phyloP scores from a whole-genome alignment of 2,888 invertebrate genomes.

The Melitaea athalia region DNA sequence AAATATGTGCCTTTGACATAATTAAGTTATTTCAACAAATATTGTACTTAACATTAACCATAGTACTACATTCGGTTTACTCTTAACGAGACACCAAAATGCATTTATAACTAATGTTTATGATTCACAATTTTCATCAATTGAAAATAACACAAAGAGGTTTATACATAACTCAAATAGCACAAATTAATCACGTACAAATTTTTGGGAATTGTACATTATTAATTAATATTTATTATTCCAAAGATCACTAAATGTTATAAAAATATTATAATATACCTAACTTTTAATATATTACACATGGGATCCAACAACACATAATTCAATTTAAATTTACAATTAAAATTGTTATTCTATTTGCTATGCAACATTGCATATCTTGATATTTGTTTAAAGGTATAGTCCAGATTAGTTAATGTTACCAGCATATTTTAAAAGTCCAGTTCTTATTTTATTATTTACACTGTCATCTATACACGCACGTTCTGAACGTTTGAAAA shows the following conservation, averaged over 20 bases:
- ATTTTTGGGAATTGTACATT: slow-evolving; percentile 48
- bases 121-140: slow-evolving; percentile 26
- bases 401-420: slow-evolving; percentile 7
- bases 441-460: slow-evolving; percentile 30
- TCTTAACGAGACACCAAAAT: slow-evolving; percentile 29
- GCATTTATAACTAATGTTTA: slow-evolving; percentile 19
- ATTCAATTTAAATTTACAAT: slow-evolving; percentile 75
- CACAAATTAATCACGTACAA: slow-evolving; percentile 55
- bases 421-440: slow-evolving; percentile 20
- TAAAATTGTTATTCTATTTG: slow-evolving; percentile 64
- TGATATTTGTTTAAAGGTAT: slow-evolving; percentile 26
- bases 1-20: slow-evolving; percentile 69
- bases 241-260: slow-evolving; percentile 63
- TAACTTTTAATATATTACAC: slow-evolving; percentile 72
- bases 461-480: slow-evolving; percentile 29
- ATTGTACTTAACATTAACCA: slow-evolving; percentile 79
- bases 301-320: slow-evolving; percentile 76
- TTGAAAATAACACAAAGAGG: slow-evolving; percentile 32
- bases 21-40: slow-evolving; percentile 70
- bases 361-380: slow-evolving; percentile 28
- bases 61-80: slow-evolving; percentile 49
- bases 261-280: slow-evolving; percentile 57
- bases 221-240: slow-evolving; percentile 40
- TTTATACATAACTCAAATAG: slow-evolving; percentile 44
- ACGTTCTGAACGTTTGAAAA: slow-evolving; percentile 31